These are phyloP conservation scores for Cyprinodon variegatus DNA, from an alignment of 2,113 vertebrate species.

Conservation along the genomic window DNA sequence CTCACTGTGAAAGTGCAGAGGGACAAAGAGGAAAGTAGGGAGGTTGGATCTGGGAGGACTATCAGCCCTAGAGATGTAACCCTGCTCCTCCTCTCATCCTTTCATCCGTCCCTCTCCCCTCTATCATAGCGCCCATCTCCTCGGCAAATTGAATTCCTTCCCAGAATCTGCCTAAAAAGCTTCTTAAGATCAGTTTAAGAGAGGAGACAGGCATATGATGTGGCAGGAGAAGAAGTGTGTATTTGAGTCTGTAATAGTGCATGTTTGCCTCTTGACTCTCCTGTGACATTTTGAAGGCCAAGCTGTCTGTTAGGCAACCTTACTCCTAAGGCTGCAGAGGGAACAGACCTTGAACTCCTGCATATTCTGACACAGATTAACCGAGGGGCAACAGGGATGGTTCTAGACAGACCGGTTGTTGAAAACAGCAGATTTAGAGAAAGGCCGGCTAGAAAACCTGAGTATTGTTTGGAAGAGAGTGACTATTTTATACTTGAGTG, in stretches of 20 bases:
- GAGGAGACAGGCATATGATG: not conserved
- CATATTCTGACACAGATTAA: slow-evolving; percentile 45
- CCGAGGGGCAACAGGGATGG: slow-evolving; percentile 21
- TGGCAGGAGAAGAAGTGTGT: slow-evolving; percentile 2
- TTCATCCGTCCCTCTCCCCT: slow-evolving; percentile 45
- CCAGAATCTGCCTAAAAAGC: slow-evolving; percentile 59
- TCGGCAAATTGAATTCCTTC: slow-evolving; percentile 65
- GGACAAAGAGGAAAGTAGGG: slow-evolving; percentile 8
- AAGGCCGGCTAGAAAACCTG: slow-evolving; percentile 28
- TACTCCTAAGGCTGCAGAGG: slow-evolving; percentile 18
- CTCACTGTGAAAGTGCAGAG: slow-evolving; percentile 11
- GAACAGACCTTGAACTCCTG: slow-evolving; percentile 53
- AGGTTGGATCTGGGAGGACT: slow-evolving; percentile 28
- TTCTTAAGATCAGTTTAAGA: slow-evolving; percentile 14
- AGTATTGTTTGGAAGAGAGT: slow-evolving; percentile 16
- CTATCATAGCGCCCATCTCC: slow-evolving; percentile 55
- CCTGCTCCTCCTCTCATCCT: slow-evolving; percentile 40
- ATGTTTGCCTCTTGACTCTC: slow-evolving; percentile 33
- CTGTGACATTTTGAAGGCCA: slow-evolving; percentile 50
- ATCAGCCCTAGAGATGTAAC: slow-evolving; percentile 44
- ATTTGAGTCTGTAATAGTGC: slow-evolving; percentile 2
- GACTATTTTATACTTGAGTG: slow-evolving; percentile 42
- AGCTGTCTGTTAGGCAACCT: slow-evolving; percentile 39
- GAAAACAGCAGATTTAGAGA: slow-evolving; percentile 14
- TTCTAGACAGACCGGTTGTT: slow-evolving; percentile 38